Evolutionary conservation across 2,888 invertebrate species (phyloP), one percentile per base, ranked within the genome.

Genomic region (Sthenelais limicola): DNA sequence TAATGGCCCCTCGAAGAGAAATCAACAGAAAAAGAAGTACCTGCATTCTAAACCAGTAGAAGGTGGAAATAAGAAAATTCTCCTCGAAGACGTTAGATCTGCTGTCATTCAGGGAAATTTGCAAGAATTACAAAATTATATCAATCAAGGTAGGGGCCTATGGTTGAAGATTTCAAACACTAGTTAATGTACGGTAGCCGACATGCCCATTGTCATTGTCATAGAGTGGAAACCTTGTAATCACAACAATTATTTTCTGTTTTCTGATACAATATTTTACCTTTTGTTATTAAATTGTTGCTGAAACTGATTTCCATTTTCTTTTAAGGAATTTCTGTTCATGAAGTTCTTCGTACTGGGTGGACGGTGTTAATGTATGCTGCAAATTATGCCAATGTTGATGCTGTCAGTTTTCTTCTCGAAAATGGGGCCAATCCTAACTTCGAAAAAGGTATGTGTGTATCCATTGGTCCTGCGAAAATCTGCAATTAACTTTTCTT

Each of bases 401-500:
- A 79, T 5, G 68, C 82, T 32, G 86, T 87, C 3, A 73, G 84
- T 32, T 83, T 82, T 58, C 80, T 89, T 3, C 80, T 89, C 7
- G 81, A 85, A 18, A 81, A 82, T n/a, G 86, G 86, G 48, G 88
- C 89, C 12, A 82, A 89, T 77, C 82, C 87, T 1, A 87, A 88
- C 74, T 86, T 83, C 78, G 86, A 88, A 73, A 86, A 84, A 83
- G 88, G 87, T 87, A 74, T 56, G 73, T 33, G 30, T 32, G 12
- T 58, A 7, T 5, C 58, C 58, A 24, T 18, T 30, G 9, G 7
- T 12, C 30, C 24, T 12, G 15, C 9, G 18, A 43, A 43, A 43
- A 9, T 12, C n/a, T n/a, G n/a, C n/a, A n/a, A n/a, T n/a, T n/a
- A n/a, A n/a, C n/a, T n/a, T n/a, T n/a, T n/a, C n/a, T n/a, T n/a